These are phyloP conservation scores for Andricus quercusramuli DNA, from an alignment of 2,888 invertebrate species.

Conservation along the genomic window DNA sequence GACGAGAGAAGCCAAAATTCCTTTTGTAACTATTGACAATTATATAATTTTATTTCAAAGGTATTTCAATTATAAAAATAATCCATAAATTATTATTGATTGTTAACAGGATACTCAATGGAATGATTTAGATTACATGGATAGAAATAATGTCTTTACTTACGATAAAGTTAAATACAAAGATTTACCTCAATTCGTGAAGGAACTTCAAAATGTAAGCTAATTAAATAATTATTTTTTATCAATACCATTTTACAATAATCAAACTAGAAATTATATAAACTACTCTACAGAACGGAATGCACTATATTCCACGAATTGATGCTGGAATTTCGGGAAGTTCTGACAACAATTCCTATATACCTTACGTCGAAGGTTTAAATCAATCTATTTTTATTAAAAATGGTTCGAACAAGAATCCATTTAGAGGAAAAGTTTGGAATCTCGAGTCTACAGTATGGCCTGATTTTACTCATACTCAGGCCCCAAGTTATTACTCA, in stretches of 20 bases:
- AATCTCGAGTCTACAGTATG: slow-evolving; percentile 86
- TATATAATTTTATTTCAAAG: background rate
- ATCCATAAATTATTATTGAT: background rate
- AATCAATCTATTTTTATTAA: slow-evolving; percentile 88
- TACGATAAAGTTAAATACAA: slow-evolving; percentile 83
- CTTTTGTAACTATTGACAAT: slow-evolving; percentile 80
- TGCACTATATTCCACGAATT: slow-evolving; percentile 88
- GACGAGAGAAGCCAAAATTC: slow-evolving; percentile 87
- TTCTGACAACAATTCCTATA: slow-evolving; percentile 84
- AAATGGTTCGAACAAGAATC: slow-evolving; percentile 80
- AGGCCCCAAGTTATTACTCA: slow-evolving; percentile 86
- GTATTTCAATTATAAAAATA: background rate
- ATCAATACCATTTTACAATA: background rate
- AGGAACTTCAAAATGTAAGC: slow-evolving; percentile 82
- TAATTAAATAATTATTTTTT: background rate
- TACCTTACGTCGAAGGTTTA: slow-evolving; percentile 88
- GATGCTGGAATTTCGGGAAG: slow-evolving; percentile 90
- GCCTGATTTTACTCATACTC: slow-evolving; percentile 91
- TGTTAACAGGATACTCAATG: slow-evolving; percentile 83
- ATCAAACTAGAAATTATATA: background rate
- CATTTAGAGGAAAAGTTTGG: slow-evolving; percentile 90
- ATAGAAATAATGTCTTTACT: slow-evolving; percentile 88
- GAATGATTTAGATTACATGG: slow-evolving; percentile 94
- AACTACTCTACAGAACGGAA: slow-evolving; percentile 80
- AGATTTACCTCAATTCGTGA: slow-evolving; percentile 85